Conservation (phyloP, 2,797 vertebrate species). For the Hoplostethus atlanticus region DNA sequence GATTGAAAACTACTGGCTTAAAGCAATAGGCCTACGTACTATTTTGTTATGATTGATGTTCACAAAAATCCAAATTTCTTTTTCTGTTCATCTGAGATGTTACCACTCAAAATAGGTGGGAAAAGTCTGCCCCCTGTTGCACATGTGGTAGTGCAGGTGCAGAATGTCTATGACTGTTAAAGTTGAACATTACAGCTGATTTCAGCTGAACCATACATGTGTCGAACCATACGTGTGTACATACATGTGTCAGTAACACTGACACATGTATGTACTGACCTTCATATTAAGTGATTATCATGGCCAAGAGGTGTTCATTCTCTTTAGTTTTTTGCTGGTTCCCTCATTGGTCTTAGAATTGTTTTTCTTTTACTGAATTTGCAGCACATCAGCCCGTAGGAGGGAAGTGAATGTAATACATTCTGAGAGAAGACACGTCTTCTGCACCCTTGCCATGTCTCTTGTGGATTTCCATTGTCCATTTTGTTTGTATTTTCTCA, state of each 20-base stretch:
- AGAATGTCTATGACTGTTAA: slow-evolving; percentile 2
- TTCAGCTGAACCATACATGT: too few species aligned
- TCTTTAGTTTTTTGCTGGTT: not conserved
- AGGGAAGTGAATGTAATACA: slow-evolving; percentile 3
- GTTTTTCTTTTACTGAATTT: slow-evolving; percentile 4
- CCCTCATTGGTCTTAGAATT: slow-evolving; percentile 22
- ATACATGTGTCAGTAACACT: too few species aligned
- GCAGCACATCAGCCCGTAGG: not conserved
- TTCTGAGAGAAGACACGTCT: slow-evolving; percentile 4
- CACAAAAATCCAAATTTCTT: not conserved
- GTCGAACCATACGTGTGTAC: too few species aligned
- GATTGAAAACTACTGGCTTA: not conserved
- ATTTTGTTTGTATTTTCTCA: slow-evolving; percentile 19
- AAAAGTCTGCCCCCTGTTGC: slow-evolving; percentile 46
- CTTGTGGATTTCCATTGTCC: slow-evolving; percentile 1
- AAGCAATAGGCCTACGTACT: not conserved
- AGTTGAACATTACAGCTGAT: too few species aligned
- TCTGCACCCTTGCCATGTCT: slow-evolving; percentile 2
- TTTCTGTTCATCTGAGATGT: slow-evolving; percentile 9
- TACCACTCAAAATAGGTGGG: not conserved
- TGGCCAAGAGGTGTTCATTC: slow-evolving; percentile 12
- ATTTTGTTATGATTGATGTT: not conserved
- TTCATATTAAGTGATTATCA: not conserved
- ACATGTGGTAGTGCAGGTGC: slow-evolving; percentile 13
- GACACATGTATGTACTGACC: not conserved